Evolutionary conservation across 2,797 vertebrate genomes (phyloP), one percentile per base, ranked within the genome.

Genomic region (Ceryle rudis): DNA sequence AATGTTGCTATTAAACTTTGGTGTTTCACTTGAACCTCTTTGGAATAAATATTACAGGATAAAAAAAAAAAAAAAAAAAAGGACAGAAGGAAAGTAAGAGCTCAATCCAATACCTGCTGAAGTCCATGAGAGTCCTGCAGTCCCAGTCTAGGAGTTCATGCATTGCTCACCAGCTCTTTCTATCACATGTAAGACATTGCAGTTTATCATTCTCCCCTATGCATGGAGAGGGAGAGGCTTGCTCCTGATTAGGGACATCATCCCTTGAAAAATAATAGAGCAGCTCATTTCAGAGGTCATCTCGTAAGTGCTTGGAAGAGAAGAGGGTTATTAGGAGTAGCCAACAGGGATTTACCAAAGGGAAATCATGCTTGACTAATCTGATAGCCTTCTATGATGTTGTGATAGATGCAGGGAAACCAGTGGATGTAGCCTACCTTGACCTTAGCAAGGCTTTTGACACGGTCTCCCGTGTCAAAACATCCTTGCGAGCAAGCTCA

Each of bases 71-170:
- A 21, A 18, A 47, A 10, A 13, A 78, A 17, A 10, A 39, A 22
- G 11, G 4, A 60, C 18, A 46, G 11, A 51, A 66, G 3, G 11
- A 39, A 90, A 54, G 13, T 6, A 89, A 61, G 46, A 26, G 15
- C 25, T 35, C 5, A 14, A 52, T 41, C 16, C 31, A 67, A 87
- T 44, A 51, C 28, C 22, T 28, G 23, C 20, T 66, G 29, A 93
- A 80, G 11, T 21, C 55, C 6, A 0, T 23, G n/a, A 33, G 31
- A 54, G 9, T 37, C 11, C 37, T 28, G 12, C 6, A 17, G 62
- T 73, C 67, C 31, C 33, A 22, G 31, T 26, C 51, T 25, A 6
- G 1, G 55, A 67, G 26, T 26, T 65, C 19, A 15, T 0, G 0
- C 28, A 12, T 35, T 80, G 8, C 28, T 87, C 11, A 2, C 12